Evolutionary conservation across 2,113 vertebrate genomes (phyloP).

Genomic region (Osmerus eperlanus): DNA sequence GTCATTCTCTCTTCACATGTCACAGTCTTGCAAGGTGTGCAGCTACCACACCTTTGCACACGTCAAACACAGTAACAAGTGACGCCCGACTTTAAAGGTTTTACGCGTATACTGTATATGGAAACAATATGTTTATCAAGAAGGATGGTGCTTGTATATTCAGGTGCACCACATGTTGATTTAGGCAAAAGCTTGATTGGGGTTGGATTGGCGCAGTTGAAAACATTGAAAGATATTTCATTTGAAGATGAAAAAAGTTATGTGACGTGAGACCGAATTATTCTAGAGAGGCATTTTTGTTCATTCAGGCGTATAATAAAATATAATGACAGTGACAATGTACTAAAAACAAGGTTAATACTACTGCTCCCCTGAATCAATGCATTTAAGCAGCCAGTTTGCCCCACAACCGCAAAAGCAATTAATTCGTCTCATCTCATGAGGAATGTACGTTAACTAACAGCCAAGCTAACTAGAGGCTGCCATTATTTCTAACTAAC

Average conservation of each 20-base stretch:
- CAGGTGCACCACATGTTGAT: slow-evolving; percentile 24
- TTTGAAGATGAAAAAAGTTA: background rate
- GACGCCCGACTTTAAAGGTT: slow-evolving; percentile 31
- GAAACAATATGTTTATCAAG: slow-evolving; percentile 65
- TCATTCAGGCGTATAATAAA: too few species aligned
- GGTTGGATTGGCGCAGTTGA: background rate
- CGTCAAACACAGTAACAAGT: slow-evolving; percentile 59
- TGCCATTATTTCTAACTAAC: too few species aligned
- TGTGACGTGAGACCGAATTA: too few species aligned
- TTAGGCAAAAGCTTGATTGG: slow-evolving; percentile 6
- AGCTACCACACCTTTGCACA: slow-evolving; percentile 56
- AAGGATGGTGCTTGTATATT: slow-evolving; percentile 56
- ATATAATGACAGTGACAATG: too few species aligned
- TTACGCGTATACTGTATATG: slow-evolving; percentile 32
- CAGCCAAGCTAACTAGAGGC: too few species aligned
- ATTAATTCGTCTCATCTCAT: too few species aligned
- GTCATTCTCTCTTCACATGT: slow-evolving; percentile 31
- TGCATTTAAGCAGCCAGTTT: too few species aligned
- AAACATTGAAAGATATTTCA: slow-evolving; percentile 3
- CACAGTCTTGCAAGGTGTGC: slow-evolving; percentile 20
- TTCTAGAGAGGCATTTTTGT: too few species aligned
- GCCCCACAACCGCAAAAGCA: too few species aligned
- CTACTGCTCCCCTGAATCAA: too few species aligned
- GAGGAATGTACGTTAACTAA: too few species aligned
- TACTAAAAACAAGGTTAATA: too few species aligned